These are phyloP conservation scores for Sandelia bainsii DNA, from an alignment of 2,797 vertebrate genomes.

Conservation along the genomic window DNA sequence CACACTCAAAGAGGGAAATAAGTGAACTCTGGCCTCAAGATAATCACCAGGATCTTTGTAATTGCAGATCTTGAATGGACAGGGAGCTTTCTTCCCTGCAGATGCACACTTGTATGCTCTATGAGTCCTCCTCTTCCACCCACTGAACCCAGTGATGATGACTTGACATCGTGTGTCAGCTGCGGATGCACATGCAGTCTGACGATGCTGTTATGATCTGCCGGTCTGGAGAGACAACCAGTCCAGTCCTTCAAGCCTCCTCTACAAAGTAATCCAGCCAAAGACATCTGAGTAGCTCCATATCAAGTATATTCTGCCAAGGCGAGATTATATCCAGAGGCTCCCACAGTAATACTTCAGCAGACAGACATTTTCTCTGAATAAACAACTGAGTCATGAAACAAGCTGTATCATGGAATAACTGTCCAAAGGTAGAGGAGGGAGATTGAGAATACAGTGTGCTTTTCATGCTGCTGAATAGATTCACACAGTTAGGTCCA, in stretches of 20 bases:
- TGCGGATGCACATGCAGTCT: slow-evolving; percentile 52
- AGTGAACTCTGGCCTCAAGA: slow-evolving; percentile 56
- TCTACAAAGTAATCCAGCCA: slow-evolving; percentile 32
- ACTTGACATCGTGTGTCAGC: slow-evolving; percentile 59
- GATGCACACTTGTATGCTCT: slow-evolving; percentile 44
- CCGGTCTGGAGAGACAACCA: slow-evolving; percentile 20
- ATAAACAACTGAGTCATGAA: slow-evolving; percentile 65
- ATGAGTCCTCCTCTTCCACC: slow-evolving; percentile 34
- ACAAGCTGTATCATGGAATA: slow-evolving; percentile 33
- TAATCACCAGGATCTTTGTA: slow-evolving; percentile 67
- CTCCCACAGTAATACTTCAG: slow-evolving; percentile 35
- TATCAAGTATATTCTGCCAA: slow-evolving; percentile 35
- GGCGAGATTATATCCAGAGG: slow-evolving; percentile 49
- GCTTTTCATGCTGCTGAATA: slow-evolving; percentile 13
- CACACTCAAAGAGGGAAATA: slow-evolving; percentile 51
- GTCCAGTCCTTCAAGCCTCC: slow-evolving; percentile 41
- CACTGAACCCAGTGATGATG: slow-evolving; percentile 24
- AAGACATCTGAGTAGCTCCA: slow-evolving; percentile 47
- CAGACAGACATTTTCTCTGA: slow-evolving; percentile 44
- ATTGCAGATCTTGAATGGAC: slow-evolving; percentile 65
- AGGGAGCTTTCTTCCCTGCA: slow-evolving; percentile 61
- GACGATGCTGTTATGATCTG: slow-evolving; percentile 29
- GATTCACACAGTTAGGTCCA: not conserved
- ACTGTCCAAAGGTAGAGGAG: slow-evolving; percentile 28
- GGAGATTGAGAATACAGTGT: slow-evolving; percentile 1